Conservation (phyloP, 2,888 invertebrate genomes). For the Quadroppia sp. region DNA sequence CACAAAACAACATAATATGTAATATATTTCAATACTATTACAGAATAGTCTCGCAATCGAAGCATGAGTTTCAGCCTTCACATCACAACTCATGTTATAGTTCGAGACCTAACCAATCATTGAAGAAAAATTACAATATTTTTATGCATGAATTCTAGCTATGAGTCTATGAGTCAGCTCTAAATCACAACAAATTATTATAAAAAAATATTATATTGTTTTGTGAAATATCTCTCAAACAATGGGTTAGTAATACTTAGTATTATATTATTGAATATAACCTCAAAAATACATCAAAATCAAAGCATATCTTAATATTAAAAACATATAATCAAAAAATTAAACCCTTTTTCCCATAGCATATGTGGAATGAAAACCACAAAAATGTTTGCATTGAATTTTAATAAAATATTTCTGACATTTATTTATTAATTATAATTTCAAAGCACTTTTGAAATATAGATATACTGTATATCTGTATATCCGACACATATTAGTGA, state of each 20-base stretch:
- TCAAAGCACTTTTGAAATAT: no score
- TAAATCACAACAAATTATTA: neutral
- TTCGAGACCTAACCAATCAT: neutral
- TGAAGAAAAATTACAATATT: neutral
- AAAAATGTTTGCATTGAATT: neutral
- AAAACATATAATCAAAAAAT: neutral
- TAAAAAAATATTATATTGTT: neutral
- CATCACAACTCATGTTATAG: neutral
- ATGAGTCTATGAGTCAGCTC: slow-evolving; percentile 1
- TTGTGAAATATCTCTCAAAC: neutral
- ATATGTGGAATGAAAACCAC: neutral
- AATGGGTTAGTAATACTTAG: neutral
- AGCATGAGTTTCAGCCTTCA: neutral
- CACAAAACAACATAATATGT: neutral
- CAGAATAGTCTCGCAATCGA: neutral
- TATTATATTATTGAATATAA: neutral
- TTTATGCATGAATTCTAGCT: neutral
- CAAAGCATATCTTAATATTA: no score
- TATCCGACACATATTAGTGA: no score
- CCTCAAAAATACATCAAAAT: neutral
- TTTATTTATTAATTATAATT: no score
- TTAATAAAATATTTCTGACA: neutral
- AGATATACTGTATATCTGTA: no score
- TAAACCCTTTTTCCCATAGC: neutral
- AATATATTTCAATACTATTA: neutral